Conservation (phyloP, 2,113 vertebrate genomes). For the Varanus komodoensis region DNA sequence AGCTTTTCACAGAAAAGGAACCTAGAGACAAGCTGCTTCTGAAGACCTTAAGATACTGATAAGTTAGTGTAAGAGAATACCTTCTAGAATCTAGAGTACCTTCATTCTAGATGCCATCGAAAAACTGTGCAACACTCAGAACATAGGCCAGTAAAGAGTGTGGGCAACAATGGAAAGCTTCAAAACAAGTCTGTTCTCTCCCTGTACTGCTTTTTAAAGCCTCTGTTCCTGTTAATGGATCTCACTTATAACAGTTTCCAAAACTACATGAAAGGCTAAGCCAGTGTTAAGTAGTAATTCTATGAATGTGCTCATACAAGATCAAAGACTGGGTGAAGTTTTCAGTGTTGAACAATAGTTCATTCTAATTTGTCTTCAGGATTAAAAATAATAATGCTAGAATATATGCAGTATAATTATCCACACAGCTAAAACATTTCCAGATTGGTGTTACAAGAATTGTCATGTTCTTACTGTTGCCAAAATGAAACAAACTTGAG, state of each 20-base stretch:
- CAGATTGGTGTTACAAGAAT: not conserved
- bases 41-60: too few species aligned
- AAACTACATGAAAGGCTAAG: constrained; percentile 10
- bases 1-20: too few species aligned
- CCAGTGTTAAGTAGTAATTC: not conserved
- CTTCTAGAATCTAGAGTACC: not conserved
- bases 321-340: constrained; percentile 5
- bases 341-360: constrained; percentile 30
- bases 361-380: not conserved
- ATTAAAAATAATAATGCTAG: not conserved
- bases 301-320: not conserved
- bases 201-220: not conserved
- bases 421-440: not conserved
- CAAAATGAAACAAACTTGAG: constrained; percentile 37
- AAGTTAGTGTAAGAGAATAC: not conserved
- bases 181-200: not conserved
- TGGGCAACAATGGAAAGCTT: not conserved
- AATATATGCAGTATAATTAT: not conserved
- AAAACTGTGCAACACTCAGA: not conserved
- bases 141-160: not conserved
- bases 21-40: too few species aligned
- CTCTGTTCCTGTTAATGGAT: not conserved
- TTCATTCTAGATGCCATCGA: not conserved
- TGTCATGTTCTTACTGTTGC: constrained; percentile 7
- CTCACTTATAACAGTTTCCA: not conserved